phyloP scores from a whole-genome alignment of 2,888 invertebrate genomes.

The Scaptomyza caliginosa region DNA sequence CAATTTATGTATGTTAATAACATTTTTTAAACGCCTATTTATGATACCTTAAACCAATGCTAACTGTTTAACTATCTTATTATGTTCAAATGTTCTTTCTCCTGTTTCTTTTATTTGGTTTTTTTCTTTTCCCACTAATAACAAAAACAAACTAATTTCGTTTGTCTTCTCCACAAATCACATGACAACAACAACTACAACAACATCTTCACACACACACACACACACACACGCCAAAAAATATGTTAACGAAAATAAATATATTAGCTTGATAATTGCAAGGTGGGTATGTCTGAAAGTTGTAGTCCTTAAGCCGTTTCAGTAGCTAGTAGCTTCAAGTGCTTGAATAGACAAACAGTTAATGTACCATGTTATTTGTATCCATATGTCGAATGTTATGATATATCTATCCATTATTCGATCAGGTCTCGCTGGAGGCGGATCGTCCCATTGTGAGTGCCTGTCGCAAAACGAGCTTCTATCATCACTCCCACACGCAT shows the following conservation, averaged over 20 bases:
- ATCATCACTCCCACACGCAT: constrained; percentile 79
- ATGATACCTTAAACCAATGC: constrained; percentile 24
- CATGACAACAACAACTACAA: constrained; percentile 15
- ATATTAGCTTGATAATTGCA: constrained; percentile 72
- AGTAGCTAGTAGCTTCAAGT: neutral
- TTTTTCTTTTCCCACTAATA: constrained; percentile 24
- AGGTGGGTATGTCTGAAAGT: constrained; percentile 63
- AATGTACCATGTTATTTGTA: neutral
- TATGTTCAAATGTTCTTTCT: constrained; percentile 50
- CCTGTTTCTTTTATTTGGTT: constrained; percentile 29
- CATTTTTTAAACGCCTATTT: constrained; percentile 15
- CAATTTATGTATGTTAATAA: neutral
- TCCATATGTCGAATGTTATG: constrained; percentile 8
- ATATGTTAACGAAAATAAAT: too few relatives aligned
- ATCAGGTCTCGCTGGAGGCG: constrained; percentile 84
- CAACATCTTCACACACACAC: constrained; percentile 25
- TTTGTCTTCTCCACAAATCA: constrained; percentile 32
- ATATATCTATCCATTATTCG: constrained; percentile 32
- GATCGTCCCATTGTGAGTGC: constrained; percentile 83
- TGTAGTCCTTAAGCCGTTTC: constrained; percentile 6
- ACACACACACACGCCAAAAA: constrained; percentile 32
- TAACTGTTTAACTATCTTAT: constrained; percentile 55
- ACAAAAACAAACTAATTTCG: constrained; percentile 19
- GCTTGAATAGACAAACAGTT: neutral
- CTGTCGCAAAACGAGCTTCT: constrained; percentile 83